A percentile compares a stretch with the other conserved stretches of the same genome.
These are phyloP conservation scores for Ladona fulva DNA, from an alignment of 1,140 invertebrate genomes.

Conservation along the genomic window DNA sequence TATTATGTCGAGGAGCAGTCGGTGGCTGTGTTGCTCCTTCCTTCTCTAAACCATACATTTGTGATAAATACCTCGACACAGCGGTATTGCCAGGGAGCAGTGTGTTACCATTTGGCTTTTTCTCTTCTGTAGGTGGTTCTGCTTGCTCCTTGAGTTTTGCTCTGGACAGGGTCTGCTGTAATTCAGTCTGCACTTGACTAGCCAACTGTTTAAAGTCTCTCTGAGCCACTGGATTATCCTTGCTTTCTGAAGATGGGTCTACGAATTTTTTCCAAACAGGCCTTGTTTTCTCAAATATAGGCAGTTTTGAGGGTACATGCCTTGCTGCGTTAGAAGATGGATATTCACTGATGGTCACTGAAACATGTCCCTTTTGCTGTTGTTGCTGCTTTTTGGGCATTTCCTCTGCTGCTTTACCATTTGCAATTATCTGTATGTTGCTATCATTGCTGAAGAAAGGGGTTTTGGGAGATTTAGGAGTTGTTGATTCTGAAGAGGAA, in stretches of 20 bases:
- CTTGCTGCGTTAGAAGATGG: slow-evolving; percentile 30
- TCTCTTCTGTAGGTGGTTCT: slow-evolving; percentile 35
- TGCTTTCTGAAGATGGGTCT: background rate
- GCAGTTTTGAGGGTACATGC: background rate
- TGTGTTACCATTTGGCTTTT: background rate
- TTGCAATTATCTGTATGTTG: background rate
- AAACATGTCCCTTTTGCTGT: slow-evolving; percentile 34
- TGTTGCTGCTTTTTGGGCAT: background rate
- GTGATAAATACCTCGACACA: background rate
- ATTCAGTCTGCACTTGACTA: slow-evolving; percentile 58
- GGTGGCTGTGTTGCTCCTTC: background rate
- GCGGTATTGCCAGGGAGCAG: background rate
- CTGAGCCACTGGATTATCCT: slow-evolving; percentile 24
- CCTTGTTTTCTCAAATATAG: background rate
- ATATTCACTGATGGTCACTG: slow-evolving; percentile 60
- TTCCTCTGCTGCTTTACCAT: background rate
- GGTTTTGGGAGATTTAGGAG: background rate
- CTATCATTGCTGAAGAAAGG: background rate
- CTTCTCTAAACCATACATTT: background rate
- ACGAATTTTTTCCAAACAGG: background rate
- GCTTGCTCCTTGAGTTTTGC: slow-evolving; percentile 61
- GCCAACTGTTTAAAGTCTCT: slow-evolving; percentile 41
- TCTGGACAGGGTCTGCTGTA: slow-evolving; percentile 58
- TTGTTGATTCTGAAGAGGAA: background rate
- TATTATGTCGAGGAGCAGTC: slow-evolving; percentile 22